Evolutionary conservation across 2,888 invertebrate species (phyloP).

Genomic region (Eilema caniola): DNA sequence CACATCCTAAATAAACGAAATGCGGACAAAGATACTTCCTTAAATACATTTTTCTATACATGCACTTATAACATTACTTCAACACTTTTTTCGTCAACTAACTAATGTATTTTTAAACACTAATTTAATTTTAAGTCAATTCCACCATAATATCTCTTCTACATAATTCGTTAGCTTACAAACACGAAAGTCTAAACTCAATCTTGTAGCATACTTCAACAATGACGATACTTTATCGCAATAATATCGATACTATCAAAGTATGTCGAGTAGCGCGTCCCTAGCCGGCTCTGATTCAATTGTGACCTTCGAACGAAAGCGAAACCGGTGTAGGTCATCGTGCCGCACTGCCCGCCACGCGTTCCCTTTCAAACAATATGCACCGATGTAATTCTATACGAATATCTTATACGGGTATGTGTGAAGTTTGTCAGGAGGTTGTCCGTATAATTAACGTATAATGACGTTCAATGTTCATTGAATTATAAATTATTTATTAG

Average conservation of each 20-base stretch:
- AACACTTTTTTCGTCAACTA: background rate
- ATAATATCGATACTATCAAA: conserved; percentile 6
- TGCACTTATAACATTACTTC: too few relatives aligned
- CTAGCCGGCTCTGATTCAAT: conserved; percentile 68
- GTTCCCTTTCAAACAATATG: conserved; percentile 64
- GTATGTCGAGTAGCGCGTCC: conserved; percentile 24
- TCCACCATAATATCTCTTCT: background rate
- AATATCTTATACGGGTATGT: conserved; percentile 11
- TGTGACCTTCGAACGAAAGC: conserved; percentile 83
- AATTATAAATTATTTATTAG: background rate
- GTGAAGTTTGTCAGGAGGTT: background rate
- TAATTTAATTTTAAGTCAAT: background rate
- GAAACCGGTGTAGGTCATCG: conserved; percentile 84
- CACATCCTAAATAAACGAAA: too few relatives aligned
- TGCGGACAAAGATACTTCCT: background rate
- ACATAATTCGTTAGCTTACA: background rate
- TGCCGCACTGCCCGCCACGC: conserved; percentile 55
- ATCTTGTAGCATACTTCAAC: background rate
- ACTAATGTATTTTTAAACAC: too few relatives aligned
- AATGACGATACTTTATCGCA: background rate
- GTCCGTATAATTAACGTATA: background rate
- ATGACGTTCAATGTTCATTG: background rate
- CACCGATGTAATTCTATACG: conserved; percentile 26
- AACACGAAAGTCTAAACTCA: background rate
- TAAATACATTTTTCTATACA: too few relatives aligned